Percentiles rank a stretch among this genome's conserved stretches.
Evolutionary conservation across 2,113 vertebrate species (phyloP).

Genomic region (Sciurus niger): DNA sequence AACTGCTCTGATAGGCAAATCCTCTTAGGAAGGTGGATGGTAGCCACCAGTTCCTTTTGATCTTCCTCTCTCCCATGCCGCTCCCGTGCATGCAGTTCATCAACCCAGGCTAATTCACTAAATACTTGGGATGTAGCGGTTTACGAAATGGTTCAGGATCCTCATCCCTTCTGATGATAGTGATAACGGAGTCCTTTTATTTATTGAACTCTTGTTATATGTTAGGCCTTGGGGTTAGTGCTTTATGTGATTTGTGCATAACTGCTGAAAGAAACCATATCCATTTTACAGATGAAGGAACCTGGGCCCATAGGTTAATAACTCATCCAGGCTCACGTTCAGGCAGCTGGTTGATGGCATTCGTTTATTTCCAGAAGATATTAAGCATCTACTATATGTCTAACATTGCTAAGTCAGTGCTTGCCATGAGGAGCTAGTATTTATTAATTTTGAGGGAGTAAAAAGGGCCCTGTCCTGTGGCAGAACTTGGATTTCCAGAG

Average conservation of each 20-base stretch:
- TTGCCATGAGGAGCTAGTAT: not conserved
- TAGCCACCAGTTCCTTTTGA: not conserved
- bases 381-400: not conserved
- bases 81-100: not conserved
- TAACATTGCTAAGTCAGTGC: not conserved
- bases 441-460: too few relatives aligned
- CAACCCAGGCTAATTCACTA: conserved; percentile 41
- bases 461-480: not conserved
- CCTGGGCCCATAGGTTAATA: not conserved
- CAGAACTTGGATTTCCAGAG: not conserved
- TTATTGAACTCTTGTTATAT: not conserved
- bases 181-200: not conserved
- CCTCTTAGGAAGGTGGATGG: conserved; percentile 18
- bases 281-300: conserved; percentile 38
- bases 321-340: not conserved
- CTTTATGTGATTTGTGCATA: not conserved
- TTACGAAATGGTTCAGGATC: not conserved
- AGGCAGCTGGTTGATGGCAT: not conserved
- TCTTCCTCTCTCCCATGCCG: not conserved
- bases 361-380: not conserved
- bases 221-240: not conserved
- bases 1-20: conserved; percentile 48
- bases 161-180: not conserved
- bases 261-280: not conserved
- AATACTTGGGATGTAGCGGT: not conserved